Evolutionary conservation across 2,888 invertebrate species (phyloP), one percentile per base, ranked within the genome.

Genomic region (Drosophila longiperda): DNA sequence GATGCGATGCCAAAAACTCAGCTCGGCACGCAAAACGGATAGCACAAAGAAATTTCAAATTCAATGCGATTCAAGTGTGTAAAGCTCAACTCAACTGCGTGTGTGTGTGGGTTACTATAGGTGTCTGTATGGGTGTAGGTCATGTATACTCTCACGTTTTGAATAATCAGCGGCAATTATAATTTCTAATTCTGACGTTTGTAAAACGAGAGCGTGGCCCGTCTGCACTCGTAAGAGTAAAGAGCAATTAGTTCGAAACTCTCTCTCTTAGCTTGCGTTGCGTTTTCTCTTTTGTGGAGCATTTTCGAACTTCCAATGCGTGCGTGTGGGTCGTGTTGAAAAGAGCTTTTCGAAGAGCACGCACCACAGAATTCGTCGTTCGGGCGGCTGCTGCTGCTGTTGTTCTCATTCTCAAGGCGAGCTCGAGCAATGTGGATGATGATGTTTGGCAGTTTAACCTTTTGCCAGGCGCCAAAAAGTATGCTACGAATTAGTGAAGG

Each of bases 141-240:
- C 89, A 87, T 87, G 87, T 78, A 82, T 40, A 57, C 29, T 57
- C 59, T 62, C 62, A 72, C 75, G 82, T 68, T 81, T 81, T 80
- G 89, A 89, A 89, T 89, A 89, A 87, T 84, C 77, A 83, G 83
- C 83, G 66, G 80, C 89, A 85, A 89, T 87, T 87, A 87, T 87
- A 84, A 87, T 87, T 89, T 87, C 83, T 80, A 87, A 89, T 87
- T 89, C 87, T 87, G 87, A 87, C 87, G 87, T 89, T 83, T 70
- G 75, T 69, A 65, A 74, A 55, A 69, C 72, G 62, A 82, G 60
- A 78, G 53, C 76, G 53, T 66, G 29, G 58, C 42, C 54, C 42
- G 26, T 52, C 34, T 20, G n/a, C 9, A 1, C 33, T 55, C 40
- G 26, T 2, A 12, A 36, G 36, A 54, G 38, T 17, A 57, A 77